A percentile compares a stretch with the other conserved stretches of the same genome.
These are phyloP conservation scores for Mellivora capensis DNA, from an alignment of 2,113 vertebrate species.

Conservation along the genomic window DNA sequence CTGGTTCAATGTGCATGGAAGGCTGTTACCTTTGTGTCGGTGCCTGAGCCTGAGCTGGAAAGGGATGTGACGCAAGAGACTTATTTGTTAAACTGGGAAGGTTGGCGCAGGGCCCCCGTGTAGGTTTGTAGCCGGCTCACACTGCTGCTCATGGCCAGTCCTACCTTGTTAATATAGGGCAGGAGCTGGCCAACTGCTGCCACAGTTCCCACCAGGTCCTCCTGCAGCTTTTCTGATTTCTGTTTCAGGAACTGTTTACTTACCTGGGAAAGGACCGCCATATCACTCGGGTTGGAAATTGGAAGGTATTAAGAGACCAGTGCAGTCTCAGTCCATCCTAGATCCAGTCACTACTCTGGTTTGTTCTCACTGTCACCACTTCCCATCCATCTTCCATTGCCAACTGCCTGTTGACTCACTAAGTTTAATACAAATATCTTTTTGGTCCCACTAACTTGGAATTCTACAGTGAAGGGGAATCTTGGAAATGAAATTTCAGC, in stretches of 20 bases:
- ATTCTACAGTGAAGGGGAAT: not conserved
- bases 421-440: not conserved
- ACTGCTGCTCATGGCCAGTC: no score
- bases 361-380: not conserved
- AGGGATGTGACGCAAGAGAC: not conserved
- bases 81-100: not conserved
- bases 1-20: not conserved
- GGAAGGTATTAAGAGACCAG: not conserved
- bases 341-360: not conserved
- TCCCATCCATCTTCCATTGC: not conserved
- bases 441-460: not conserved
- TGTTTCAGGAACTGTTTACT: not conserved
- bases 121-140: rapidly evolving
- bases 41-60: not conserved
- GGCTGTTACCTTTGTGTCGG: not conserved
- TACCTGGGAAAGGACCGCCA: not conserved
- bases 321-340: not conserved
- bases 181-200: not conserved
- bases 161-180: not conserved
- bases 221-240: not conserved
- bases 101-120: not conserved
- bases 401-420: not conserved
- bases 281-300: not conserved
- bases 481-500: not conserved
- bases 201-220: not conserved